Evolutionary conservation across 2,888 invertebrate genomes (phyloP).

Genomic region (Scrobipalpa costella): DNA sequence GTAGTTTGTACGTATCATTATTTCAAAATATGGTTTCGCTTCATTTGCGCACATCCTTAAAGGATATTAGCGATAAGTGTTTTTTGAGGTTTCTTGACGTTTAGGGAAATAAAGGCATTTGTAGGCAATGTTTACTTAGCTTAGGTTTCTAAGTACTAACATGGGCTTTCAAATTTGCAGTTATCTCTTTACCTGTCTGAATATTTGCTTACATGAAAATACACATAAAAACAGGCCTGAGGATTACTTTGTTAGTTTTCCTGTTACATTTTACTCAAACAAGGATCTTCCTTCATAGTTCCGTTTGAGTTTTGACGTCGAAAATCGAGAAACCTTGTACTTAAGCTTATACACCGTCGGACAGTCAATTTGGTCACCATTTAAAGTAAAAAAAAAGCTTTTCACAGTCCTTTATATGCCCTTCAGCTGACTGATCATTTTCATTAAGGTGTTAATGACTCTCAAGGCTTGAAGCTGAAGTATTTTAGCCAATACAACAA

Average conservation of each 20-base stretch:
- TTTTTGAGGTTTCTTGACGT: neutral
- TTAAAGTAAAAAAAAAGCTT: no score
- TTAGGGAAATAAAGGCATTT: neutral
- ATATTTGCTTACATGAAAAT: neutral
- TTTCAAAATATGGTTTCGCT: conserved; percentile 8
- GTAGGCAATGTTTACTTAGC: neutral
- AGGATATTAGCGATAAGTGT: neutral
- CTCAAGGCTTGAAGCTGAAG: no score
- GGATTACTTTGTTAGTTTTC: neutral
- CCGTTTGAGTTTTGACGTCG: neutral
- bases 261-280: neutral
- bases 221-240: neutral
- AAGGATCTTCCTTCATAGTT: neutral
- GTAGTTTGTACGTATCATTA: conserved; percentile 3
- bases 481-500: no score
- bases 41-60: conserved; percentile 10
- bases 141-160: neutral
- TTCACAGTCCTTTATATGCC: no score
- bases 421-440: no score
- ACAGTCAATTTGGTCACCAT: no score
- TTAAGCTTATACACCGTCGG: no score
- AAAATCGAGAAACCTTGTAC: no score
- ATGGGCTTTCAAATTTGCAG: neutral
- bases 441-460: no score
- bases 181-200: neutral